phyloP scores from a whole-genome alignment of 2,113 vertebrate species.

The Strix aluco region DNA sequence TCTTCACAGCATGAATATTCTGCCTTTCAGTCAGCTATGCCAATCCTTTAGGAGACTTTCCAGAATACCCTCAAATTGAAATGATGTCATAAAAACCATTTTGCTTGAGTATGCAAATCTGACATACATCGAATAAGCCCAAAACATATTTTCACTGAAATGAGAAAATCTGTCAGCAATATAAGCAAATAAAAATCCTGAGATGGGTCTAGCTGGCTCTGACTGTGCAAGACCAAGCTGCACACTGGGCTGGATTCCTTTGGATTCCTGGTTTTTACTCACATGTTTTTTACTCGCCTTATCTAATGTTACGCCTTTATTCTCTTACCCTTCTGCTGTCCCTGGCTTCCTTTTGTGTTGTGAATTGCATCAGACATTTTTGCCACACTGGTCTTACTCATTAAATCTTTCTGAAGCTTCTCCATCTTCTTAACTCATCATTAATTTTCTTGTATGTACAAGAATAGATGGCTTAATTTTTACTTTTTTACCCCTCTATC shows the following conservation, averaged over 20 bases:
- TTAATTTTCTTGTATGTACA: background rate
- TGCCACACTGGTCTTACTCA: background rate
- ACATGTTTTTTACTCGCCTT: background rate
- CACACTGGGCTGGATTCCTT: background rate
- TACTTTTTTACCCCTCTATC: rapidly evolving
- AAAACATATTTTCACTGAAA: conserved; percentile 24
- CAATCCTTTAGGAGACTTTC: background rate
- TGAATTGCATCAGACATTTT: background rate
- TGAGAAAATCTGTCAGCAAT: conserved; percentile 15
- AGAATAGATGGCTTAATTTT: background rate
- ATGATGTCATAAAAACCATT: conserved; percentile 23
- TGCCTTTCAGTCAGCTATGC: background rate
- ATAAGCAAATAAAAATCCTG: conserved; percentile 12
- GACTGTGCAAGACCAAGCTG: background rate
- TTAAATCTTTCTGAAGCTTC: background rate
- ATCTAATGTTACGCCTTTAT: background rate
- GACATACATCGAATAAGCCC: conserved; percentile 21
- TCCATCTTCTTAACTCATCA: background rate
- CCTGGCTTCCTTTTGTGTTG: background rate
- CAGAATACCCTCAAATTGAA: conserved; percentile 33
- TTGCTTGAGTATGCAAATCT: conserved; percentile 43
- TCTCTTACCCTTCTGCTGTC: background rate
- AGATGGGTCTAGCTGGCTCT: background rate
- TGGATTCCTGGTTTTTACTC: background rate
- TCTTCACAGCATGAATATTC: conserved; percentile 17